Conservation (phyloP, 2,888 invertebrate genomes). For the Tetranychus piercei region DNA sequence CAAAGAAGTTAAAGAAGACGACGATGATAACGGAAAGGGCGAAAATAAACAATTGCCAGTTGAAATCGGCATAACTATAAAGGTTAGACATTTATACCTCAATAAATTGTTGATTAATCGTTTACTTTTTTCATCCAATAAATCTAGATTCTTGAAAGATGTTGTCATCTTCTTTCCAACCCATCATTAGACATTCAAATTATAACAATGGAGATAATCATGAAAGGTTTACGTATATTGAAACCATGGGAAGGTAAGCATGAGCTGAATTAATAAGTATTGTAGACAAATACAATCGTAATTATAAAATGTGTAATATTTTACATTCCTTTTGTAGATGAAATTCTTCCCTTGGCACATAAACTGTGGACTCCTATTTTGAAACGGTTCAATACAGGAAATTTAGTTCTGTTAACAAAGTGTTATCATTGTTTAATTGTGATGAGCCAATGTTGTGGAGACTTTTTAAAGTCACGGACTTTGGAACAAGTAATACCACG, state of each 20-base stretch:
- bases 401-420: conserved; percentile 15
- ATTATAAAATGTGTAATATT: background rate
- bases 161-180: conserved; percentile 15
- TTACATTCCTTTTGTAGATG: background rate
- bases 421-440: conserved; percentile 17
- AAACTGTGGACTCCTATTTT: conserved; percentile 31
- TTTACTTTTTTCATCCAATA: background rate
- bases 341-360: conserved; percentile 30
- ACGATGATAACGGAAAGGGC: background rate
- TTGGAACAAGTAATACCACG: conserved; percentile 16
- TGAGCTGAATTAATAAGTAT: background rate
- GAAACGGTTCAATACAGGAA: conserved; percentile 29
- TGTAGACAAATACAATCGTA: background rate
- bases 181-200: conserved; percentile 9
- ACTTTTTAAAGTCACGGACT: conserved; percentile 20
- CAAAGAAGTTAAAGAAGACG: background rate
- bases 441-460: conserved; percentile 18
- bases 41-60: conserved; percentile 10
- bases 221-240: conserved; percentile 6
- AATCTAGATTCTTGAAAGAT: conserved; percentile 9
- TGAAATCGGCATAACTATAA: background rate
- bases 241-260: conserved; percentile 14
- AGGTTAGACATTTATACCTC: background rate
- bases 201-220: conserved; percentile 11
- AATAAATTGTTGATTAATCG: background rate